A percentile compares a stretch with the other conserved stretches of the same genome.
Evolutionary conservation across 2,113 vertebrate species (phyloP).

Genomic region (Equus quagga): DNA sequence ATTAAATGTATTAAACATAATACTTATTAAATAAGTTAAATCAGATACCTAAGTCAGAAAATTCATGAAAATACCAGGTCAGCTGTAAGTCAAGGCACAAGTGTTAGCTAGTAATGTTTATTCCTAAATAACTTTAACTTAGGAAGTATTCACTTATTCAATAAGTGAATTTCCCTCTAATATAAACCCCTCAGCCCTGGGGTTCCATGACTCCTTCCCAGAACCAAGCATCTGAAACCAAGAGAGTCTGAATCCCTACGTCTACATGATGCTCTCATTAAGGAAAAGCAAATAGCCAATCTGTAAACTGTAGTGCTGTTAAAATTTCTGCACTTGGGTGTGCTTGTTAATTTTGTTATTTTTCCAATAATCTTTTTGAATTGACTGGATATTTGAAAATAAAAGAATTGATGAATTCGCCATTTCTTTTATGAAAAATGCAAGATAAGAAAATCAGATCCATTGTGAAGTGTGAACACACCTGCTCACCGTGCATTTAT

Average conservation of each 20-base stretch:
- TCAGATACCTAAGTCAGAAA: neutral
- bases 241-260: neutral
- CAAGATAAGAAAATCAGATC: neutral
- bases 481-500: accelerated
- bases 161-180: neutral
- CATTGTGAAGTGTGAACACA: neutral
- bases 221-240: neutral
- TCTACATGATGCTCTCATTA: neutral
- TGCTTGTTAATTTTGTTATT: neutral
- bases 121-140: neutral
- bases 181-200: neutral
- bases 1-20: neutral
- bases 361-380: neutral
- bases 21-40: neutral
- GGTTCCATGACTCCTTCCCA: neutral
- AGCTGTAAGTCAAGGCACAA: neutral
- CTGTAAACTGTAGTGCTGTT: neutral
- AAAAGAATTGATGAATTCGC: neutral
- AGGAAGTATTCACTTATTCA: neutral
- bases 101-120: neutral
- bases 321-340: neutral
- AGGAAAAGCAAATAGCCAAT: neutral
- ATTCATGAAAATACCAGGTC: neutral
- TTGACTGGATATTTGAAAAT: neutral
- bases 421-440: constrained; percentile 1